A percentile compares a stretch with the other conserved stretches of the same genome.
These are phyloP conservation scores for Drosophila flavopinicola DNA, from an alignment of 2,888 invertebrate genomes.

Conservation along the genomic window DNA sequence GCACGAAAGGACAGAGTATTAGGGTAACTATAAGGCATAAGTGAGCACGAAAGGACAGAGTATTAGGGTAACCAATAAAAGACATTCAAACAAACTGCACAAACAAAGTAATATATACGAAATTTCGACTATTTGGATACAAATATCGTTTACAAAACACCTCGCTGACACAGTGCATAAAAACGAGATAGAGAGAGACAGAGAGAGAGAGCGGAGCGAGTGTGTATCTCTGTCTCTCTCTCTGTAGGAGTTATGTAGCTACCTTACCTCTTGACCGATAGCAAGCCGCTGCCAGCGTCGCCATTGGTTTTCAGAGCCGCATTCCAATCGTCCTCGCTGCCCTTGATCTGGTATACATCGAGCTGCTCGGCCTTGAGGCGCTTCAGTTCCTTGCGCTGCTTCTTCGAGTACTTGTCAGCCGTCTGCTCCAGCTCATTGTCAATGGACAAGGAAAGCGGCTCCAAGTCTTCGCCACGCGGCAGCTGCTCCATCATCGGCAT, in stretches of 20 bases:
- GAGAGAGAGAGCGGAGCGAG: neutral
- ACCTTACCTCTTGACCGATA: constrained; percentile 82
- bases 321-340: constrained; percentile 93
- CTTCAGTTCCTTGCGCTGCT: constrained; percentile 91
- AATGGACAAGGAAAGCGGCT: constrained; percentile 87
- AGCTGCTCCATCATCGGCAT: constrained; percentile 86
- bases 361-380: constrained; percentile 91
- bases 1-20: too few species aligned
- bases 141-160: too few species aligned
- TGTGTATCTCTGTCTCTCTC: constrained; percentile 5
- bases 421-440: constrained; percentile 91
- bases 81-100: too few species aligned
- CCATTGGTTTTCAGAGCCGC: constrained; percentile 84
- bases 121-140: too few species aligned
- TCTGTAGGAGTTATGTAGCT: constrained; percentile 6
- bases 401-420: constrained; percentile 90
- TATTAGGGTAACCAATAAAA: too few species aligned
- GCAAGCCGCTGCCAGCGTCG: constrained; percentile 59
- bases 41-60: too few species aligned
- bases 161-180: neutral
- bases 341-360: constrained; percentile 93
- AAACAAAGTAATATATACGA: too few species aligned
- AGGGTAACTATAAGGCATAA: too few species aligned
- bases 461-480: constrained; percentile 85
- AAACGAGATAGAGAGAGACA: neutral